Evolutionary conservation across 2,113 vertebrate species (phyloP).

Genomic region (Clupea harengus): DNA sequence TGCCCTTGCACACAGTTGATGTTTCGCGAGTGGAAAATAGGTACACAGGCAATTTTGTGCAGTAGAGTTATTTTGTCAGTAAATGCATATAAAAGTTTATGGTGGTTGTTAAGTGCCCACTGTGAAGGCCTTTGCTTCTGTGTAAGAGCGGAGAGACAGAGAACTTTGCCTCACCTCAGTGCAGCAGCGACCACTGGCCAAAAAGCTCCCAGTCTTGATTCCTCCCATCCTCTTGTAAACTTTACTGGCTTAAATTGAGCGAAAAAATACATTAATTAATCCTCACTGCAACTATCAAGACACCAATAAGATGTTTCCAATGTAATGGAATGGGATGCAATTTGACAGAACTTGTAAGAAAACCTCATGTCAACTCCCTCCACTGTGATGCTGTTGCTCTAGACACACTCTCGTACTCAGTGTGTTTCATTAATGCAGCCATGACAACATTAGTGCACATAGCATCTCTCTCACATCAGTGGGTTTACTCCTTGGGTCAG

Average conservation of each 20-base stretch:
- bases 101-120: conserved; percentile 75
- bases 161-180: conserved; percentile 2
- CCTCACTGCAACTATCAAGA: neutral
- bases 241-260: neutral
- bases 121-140: conserved; percentile 80
- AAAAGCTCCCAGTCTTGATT: neutral
- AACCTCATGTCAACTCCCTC: neutral
- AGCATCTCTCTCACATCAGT: neutral
- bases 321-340: conserved; percentile 9
- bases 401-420: neutral
- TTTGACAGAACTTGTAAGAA: neutral
- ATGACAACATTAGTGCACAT: neutral
- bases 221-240: neutral
- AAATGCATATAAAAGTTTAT: conserved; percentile 81
- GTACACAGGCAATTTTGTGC: conserved; percentile 66
- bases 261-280: neutral
- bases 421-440: neutral
- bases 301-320: neutral
- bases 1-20: conserved; percentile 1
- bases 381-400: neutral
- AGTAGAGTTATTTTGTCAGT: conserved; percentile 56
- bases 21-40: conserved; percentile 56
- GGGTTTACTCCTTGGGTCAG: neutral
- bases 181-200: conserved; percentile 23
- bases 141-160: conserved; percentile 43